Conservation (phyloP, 2,113 vertebrate species). For the Gobiocypris rarus region DNA sequence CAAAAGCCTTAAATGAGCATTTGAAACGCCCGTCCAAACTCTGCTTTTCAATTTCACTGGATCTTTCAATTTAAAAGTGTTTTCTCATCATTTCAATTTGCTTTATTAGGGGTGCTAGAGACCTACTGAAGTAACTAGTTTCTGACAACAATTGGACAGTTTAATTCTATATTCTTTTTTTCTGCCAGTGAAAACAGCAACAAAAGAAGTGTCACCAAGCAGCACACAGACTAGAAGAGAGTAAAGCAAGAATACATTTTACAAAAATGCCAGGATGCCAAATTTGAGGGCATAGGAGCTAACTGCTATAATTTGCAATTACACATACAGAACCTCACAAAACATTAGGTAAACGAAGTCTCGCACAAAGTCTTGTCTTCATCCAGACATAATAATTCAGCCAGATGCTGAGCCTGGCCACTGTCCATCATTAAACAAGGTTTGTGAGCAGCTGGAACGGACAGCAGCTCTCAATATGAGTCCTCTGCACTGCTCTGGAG, state of each 20-base stretch:
- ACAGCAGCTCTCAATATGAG: not conserved
- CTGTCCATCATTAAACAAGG: slow-evolving; percentile 10
- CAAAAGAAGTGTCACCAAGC: not conserved
- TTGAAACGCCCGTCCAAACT: no score
- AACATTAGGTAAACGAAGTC: not conserved
- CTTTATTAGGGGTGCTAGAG: not conserved
- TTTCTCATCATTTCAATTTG: no score
- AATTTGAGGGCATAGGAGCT: not conserved
- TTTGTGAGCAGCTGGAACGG: slow-evolving; percentile 33
- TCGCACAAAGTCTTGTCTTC: not conserved
- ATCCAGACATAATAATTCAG: not conserved
- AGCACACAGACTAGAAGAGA: not conserved
- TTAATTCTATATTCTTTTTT: no score
- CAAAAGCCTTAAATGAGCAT: no score
- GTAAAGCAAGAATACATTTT: not conserved
- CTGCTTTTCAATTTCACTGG: not conserved
- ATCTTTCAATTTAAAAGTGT: not conserved
- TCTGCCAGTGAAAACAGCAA: not conserved
- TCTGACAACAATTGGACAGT: not conserved
- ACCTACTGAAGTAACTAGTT: not conserved
- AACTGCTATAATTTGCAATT: not conserved
- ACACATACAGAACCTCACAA: not conserved
- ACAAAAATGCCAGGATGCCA: not conserved
- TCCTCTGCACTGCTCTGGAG: not conserved
- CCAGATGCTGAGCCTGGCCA: slow-evolving; percentile 5